These are phyloP conservation scores for Drosophila ironensis DNA, from an alignment of 1,140 invertebrate species.

Conservation along the genomic window DNA sequence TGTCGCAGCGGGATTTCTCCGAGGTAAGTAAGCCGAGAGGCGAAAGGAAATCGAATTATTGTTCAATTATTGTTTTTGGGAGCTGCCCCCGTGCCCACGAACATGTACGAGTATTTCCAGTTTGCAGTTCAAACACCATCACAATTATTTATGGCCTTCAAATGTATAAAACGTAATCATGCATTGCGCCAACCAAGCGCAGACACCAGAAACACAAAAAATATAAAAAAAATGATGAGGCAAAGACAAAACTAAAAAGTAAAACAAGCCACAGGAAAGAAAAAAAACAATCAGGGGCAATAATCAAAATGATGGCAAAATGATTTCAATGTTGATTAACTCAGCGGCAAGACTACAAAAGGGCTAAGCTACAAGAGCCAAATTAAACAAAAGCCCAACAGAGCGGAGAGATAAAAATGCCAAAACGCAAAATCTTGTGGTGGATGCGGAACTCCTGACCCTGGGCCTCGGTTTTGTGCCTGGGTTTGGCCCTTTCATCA, in stretches of 20 bases:
- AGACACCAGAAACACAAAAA: slow-evolving; percentile 27
- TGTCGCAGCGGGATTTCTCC: slow-evolving; percentile 80
- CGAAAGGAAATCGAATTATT: slow-evolving; percentile 18
- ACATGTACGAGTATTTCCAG: slow-evolving; percentile 34
- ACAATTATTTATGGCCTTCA: slow-evolving; percentile 68
- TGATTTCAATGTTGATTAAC: slow-evolving; percentile 77
- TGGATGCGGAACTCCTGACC: slow-evolving; percentile 1
- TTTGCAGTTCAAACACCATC: slow-evolving; percentile 54
- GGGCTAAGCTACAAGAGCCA: slow-evolving; percentile 59
- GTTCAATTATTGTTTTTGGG: slow-evolving; percentile 31
- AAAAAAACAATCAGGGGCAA: slow-evolving; percentile 60
- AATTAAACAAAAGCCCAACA: slow-evolving; percentile 67
- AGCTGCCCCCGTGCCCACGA: background rate
- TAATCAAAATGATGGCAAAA: slow-evolving; percentile 75
- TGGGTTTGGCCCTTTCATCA: slow-evolving; percentile 66
- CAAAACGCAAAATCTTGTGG: slow-evolving; percentile 36
- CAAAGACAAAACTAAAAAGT: slow-evolving; percentile 11
- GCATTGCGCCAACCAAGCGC: slow-evolving; percentile 47
- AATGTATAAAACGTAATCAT: slow-evolving; percentile 57
- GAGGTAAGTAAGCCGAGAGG: slow-evolving; percentile 67
- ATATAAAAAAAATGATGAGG: slow-evolving; percentile 7
- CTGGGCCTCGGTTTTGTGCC: slow-evolving; percentile 10
- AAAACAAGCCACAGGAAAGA: slow-evolving; percentile 21
- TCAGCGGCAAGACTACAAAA: slow-evolving; percentile 71
- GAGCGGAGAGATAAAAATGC: slow-evolving; percentile 48